These are phyloP conservation scores for Neodon shergylaensis DNA, from an alignment of 2,113 vertebrate genomes.

Conservation along the genomic window DNA sequence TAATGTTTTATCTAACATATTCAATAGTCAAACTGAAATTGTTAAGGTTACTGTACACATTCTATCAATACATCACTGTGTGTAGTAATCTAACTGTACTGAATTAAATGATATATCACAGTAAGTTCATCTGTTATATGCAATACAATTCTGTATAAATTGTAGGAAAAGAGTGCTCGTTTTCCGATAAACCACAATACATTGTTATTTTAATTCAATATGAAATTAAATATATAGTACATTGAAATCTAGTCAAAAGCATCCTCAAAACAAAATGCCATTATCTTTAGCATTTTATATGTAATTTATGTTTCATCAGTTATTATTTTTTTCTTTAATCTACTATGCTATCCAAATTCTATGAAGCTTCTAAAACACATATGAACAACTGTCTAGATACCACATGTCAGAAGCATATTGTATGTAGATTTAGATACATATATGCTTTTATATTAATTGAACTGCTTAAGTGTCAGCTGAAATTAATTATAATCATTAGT, in stretches of 20 bases:
- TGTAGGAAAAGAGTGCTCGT: rapidly evolving
- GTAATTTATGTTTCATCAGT: not conserved
- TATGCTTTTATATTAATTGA: not conserved
- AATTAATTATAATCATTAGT: constrained; percentile 22
- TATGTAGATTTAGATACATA: not conserved
- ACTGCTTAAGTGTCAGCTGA: not conserved
- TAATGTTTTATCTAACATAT: not conserved
- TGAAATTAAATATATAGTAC: not conserved
- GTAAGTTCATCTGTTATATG: not conserved
- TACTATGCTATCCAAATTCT: not conserved
- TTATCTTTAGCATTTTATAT: not conserved
- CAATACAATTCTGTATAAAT: not conserved
- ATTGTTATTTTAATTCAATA: constrained; percentile 19
- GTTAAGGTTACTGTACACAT: not conserved
- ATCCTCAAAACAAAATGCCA: not conserved
- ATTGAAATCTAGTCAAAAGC: not conserved
- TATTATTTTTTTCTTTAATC: not conserved
- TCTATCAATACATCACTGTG: not conserved
- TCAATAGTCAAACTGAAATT: constrained; percentile 1
- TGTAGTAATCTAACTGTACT: not conserved
- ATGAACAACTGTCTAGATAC: not conserved
- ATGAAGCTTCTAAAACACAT: not conserved
- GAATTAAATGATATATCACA: not conserved
- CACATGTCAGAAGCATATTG: not conserved
- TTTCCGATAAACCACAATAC: not conserved